Evolutionary conservation across 2,888 invertebrate genomes (phyloP).

Genomic region (Lasius fuliginosus): DNA sequence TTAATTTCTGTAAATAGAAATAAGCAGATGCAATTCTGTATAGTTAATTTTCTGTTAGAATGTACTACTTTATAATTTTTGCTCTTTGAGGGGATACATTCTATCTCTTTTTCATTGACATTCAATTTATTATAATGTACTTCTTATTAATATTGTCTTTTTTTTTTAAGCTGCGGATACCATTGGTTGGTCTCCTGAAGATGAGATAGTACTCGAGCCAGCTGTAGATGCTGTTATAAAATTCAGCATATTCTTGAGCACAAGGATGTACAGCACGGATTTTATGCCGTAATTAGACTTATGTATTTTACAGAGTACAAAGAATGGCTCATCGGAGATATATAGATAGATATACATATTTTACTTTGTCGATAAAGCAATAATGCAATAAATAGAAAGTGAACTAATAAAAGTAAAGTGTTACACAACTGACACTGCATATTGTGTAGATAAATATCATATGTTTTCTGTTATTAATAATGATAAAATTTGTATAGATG

Average conservation of each 20-base stretch:
- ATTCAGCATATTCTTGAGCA: constrained; percentile 88
- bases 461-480: background rate
- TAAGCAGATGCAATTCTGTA: background rate
- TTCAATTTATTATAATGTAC: constrained; percentile 62
- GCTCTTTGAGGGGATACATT: constrained; percentile 51
- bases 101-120: constrained; percentile 66
- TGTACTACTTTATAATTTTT: constrained; percentile 17
- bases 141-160: background rate
- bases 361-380: background rate
- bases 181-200: constrained; percentile 86
- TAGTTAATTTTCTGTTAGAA: background rate
- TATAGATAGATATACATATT: background rate
- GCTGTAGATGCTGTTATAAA: constrained; percentile 87
- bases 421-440: background rate
- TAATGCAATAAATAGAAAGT: background rate
- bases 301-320: background rate
- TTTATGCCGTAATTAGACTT: constrained; percentile 82
- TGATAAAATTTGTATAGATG: background rate
- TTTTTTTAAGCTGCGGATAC: constrained; percentile 76
- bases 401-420: background rate
- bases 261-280: constrained; percentile 87
- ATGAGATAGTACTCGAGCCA: constrained; percentile 87
- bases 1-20: background rate
- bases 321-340: background rate
- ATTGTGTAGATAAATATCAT: background rate